Percentiles rank a stretch among this genome's conserved stretches.
Evolutionary conservation across 23 tunicate genomes (phyloP).

Genomic region (Trididemnum clinides): DNA sequence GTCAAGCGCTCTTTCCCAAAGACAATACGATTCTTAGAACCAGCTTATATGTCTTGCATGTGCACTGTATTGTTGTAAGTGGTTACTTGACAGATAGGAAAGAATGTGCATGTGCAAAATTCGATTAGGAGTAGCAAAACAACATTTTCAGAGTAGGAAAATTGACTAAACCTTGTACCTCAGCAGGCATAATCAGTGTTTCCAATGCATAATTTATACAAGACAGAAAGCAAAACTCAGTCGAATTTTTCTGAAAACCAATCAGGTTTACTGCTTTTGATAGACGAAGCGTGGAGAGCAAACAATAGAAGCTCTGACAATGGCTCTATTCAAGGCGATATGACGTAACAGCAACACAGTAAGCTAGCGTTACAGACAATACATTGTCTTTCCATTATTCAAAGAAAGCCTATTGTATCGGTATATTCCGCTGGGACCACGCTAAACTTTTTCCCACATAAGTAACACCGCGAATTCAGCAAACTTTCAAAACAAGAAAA

Average conservation of each 20-base stretch:
- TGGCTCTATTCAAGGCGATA: background rate
- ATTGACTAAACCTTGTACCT: background rate
- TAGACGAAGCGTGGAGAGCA: slow-evolving; percentile 5
- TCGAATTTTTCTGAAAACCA: background rate
- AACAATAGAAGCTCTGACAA: slow-evolving; percentile 6
- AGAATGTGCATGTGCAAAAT: background rate
- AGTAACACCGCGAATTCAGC: background rate
- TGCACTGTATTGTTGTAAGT: too few relatives aligned
- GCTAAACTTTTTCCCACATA: background rate
- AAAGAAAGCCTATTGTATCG: background rate
- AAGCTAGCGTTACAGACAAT: slow-evolving; percentile 1
- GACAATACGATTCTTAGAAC: too few relatives aligned
- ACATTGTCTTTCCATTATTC: background rate
- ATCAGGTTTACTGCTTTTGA: slow-evolving; percentile 1
- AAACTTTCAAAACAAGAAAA: background rate
- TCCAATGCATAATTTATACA: background rate
- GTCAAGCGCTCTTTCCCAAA: too few relatives aligned
- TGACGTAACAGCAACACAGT: slow-evolving; percentile 13
- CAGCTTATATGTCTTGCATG: too few relatives aligned
- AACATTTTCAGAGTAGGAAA: too few relatives aligned
- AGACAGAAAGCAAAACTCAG: background rate
- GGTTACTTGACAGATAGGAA: background rate
- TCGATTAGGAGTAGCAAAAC: background rate
- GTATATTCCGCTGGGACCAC: background rate
- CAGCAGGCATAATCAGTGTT: background rate